A percentile compares a stretch with the other conserved stretches of the same genome.
These are phyloP conservation scores for Phylloscopus collybita DNA, from an alignment of 2,797 vertebrate genomes.

Conservation along the genomic window DNA sequence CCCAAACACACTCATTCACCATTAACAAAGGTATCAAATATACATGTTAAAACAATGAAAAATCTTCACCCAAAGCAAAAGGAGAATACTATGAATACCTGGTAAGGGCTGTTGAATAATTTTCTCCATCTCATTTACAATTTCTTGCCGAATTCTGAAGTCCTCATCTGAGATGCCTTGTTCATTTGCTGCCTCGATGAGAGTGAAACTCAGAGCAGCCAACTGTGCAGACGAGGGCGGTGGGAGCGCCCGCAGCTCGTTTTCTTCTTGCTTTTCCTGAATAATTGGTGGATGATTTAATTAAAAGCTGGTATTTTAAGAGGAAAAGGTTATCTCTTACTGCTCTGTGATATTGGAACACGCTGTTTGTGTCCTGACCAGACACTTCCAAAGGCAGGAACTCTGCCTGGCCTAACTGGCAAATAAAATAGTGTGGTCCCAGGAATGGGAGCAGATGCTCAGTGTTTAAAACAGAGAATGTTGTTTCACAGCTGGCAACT, in stretches of 20 bases:
- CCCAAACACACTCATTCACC: neutral
- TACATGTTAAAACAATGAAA: neutral
- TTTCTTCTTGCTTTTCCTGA: conserved; percentile 98
- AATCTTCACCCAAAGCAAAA: neutral
- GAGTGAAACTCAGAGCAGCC: conserved; percentile 85
- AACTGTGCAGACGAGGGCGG: conserved; percentile 87
- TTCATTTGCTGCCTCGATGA: conserved; percentile 83
- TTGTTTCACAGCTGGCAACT: neutral
- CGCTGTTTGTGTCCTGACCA: neutral
- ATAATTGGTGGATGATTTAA: neutral
- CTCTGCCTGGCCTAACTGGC: neutral
- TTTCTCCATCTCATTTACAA: conserved; percentile 89
- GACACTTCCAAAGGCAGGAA: neutral
- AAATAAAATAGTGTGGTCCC: neutral
- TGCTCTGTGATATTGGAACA: neutral
- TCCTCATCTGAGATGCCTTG: conserved; percentile 94
- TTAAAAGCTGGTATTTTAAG: neutral
- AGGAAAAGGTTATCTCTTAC: neutral
- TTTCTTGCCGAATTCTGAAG: conserved; percentile 84
- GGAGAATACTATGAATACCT: conserved; percentile 75
- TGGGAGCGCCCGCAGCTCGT: conserved; percentile 90
- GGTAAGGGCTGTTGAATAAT: conserved; percentile 86
- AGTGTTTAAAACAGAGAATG: neutral
- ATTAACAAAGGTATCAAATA: neutral
- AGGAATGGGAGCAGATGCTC: neutral